Evolutionary conservation across 2,888 invertebrate genomes (phyloP), one percentile per base, ranked within the genome.

Genomic region (Andricus quercusramuli): DNA sequence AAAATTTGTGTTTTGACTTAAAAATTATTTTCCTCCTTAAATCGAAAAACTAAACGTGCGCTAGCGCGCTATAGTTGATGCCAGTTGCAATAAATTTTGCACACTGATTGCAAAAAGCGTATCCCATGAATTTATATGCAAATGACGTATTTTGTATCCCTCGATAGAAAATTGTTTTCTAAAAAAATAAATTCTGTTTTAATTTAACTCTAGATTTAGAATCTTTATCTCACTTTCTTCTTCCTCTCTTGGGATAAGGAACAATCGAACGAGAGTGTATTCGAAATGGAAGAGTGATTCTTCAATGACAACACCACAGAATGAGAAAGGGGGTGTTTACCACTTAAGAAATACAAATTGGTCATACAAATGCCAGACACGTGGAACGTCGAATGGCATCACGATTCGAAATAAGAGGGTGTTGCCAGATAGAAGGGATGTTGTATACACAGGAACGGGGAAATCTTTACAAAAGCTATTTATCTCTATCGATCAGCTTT

Each of bases 281-380:
- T 74, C 56, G 29, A 59, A 74, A 56, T 59, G 74, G 74, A 29
- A 74, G 74, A 74, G 74, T 37, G 56, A 74, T 74, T 74, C 74
- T 32, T 74, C 74, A 74, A 56, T 59, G 74, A 74, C 74, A 74
- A 74, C 74, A 74, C 74, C 74, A 37, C n/a, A 56, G 41, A 78
- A 79, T 56, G 70, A 77, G 62, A 78, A 79, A 78, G 74, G 59
- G 74, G 77, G 78, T 59, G 84, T 74, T 74, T 74, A 37, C 74
- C 74, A 74, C 74, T 74, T 74, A 74, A 74, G 74, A 74, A 74
- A 56, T 32, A 74, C 74, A 74, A 74, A 74, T 74, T 74, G 74
- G 74, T 32, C 74, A 56, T 74, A 74, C 74, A 51, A 74, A 74
- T 74, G 74, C 74, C 51, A 74, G 74, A 70, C 70, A 70, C 70